Percentiles rank a stretch among this genome's conserved stretches.
These are phyloP conservation scores for Calyptommatus sinebrachiatus DNA, from an alignment of 2,113 vertebrate species.

Conservation along the genomic window DNA sequence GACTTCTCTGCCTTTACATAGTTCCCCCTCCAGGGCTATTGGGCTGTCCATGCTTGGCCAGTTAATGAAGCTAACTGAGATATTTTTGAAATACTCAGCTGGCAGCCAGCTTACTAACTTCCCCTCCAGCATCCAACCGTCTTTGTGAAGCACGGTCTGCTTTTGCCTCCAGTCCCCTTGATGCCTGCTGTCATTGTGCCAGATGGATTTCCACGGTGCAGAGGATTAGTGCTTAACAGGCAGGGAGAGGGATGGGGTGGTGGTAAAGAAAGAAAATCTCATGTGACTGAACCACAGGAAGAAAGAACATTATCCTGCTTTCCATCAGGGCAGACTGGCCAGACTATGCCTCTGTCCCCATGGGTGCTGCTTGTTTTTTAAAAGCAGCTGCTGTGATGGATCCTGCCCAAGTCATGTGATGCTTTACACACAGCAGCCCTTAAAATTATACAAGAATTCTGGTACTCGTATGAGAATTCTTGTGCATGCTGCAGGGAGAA, in stretches of 20 bases:
- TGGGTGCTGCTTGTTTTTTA: too few relatives aligned
- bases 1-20: not conserved
- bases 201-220: constrained; percentile 8
- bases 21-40: not conserved
- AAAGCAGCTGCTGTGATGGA: too few relatives aligned
- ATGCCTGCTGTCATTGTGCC: constrained; percentile 20
- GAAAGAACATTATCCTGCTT: not conserved
- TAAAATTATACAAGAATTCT: too few relatives aligned
- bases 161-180: constrained; percentile 13
- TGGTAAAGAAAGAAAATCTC: not conserved
- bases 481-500: too few relatives aligned
- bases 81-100: constrained; percentile 30
- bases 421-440: too few relatives aligned
- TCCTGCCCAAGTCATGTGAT: too few relatives aligned
- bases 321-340: too few relatives aligned
- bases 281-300: not conserved
- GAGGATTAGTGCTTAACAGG: not conserved
- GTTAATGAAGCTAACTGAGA: constrained; percentile 4
- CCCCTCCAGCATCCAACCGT: constrained; percentile 4
- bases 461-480: too few relatives aligned
- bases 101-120: constrained; percentile 18
- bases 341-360: too few relatives aligned
- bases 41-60: constrained; percentile 7
- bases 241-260: not conserved
- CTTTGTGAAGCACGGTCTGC: not conserved